Evolutionary conservation across 1,140 invertebrate species (phyloP), one percentile per base, ranked within the genome.

Genomic region (Lordiphosa mommai): DNA sequence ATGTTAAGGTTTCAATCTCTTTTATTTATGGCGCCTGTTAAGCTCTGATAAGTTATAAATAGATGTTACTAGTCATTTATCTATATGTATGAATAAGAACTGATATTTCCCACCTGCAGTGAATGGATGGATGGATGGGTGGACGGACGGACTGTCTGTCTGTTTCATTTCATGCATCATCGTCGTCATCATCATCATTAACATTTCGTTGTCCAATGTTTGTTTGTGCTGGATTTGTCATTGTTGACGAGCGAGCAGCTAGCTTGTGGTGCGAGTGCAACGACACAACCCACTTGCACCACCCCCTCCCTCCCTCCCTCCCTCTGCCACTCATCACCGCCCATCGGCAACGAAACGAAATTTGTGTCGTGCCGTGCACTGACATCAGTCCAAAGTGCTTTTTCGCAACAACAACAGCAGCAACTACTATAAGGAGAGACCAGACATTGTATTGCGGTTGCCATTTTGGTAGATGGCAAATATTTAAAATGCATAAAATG

Each of bases 401-500:
- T 38, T 38, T 38, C 27, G 40, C 50, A 61, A 56, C 38, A 30
- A 30, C 4, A 36, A 17, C 29, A 49, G 32, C 47, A 47, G 47
- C 33, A 20, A 47, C 29, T 29, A 49, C 34, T 37, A 38, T 23
- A 34, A 34, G 9, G 40, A 63, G 40, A 63, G 44, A 41, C 52
- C 27, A 66, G 58, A 66, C 58, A 61, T 38, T 41, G 32, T 16
- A 30, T 46, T 47, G 23, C 37, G 57, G 50, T 63, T 63, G 59
- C 47, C 64, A 63, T 67, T 63, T 67, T 47, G 46, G 41, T 57
- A 16, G 29, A 41, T 47, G 32, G 38, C 49, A 66, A 66, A 67
- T 68, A 64, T 65, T 65, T 59, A 43, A 44, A 65, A 69, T 69
- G 65, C 60, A 68, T 65, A 59, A 69, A 57, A 43, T n/a, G n/a